Base-by-base conservation (phyloP, 2,888 invertebrate genomes). In the Drosophila maculinotata region DNA sequence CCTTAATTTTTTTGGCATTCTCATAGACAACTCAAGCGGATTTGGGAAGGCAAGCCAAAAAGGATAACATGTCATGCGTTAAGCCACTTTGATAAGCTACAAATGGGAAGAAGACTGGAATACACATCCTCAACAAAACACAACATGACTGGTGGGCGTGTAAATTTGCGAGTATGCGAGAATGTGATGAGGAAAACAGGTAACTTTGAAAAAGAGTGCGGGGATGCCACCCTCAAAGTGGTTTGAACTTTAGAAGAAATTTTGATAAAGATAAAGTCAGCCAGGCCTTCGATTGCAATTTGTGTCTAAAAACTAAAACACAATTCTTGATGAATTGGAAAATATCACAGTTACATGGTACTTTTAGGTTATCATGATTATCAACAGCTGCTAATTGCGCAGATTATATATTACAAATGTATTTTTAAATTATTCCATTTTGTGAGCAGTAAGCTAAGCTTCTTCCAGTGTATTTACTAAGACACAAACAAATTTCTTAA, bases 201-300 rank as follows among this genome's bases (percentile, higher is more conserved):
- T 82, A 83, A 78, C 68, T 88, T 84, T 88, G 71, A 69, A 83
- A 86, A 85, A 88, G 84, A 56, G 65, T 64, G 65, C 65, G 49
- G 38, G 38, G 38, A 38, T 69, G 41, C 60, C 58, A 53, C 64
- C 77, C 81, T 47, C 70, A 79, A 85, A 88, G 83, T 87, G 79
- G 79, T 87, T 84, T 88, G 86, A 85, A 88, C 89, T 87, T 88
- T 81, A 44, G 69, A 79, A 87, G 76, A 73, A 81, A 87, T 84
- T 85, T 85, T 87, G 82, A 87, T 87, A 87, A 87, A 87, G 81
- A 80, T 88, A 73, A 79, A 84, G 69, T 56, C 48, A 60, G 60
- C 14, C 30, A 12, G 54, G 38, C 15, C 33, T 54, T 57, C 70
- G 74, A 76, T 63, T 26, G 44, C 38, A 42, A 53, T 53, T 20